Conservation (phyloP, 2,888 invertebrate genomes). For the Nebria salina region DNA sequence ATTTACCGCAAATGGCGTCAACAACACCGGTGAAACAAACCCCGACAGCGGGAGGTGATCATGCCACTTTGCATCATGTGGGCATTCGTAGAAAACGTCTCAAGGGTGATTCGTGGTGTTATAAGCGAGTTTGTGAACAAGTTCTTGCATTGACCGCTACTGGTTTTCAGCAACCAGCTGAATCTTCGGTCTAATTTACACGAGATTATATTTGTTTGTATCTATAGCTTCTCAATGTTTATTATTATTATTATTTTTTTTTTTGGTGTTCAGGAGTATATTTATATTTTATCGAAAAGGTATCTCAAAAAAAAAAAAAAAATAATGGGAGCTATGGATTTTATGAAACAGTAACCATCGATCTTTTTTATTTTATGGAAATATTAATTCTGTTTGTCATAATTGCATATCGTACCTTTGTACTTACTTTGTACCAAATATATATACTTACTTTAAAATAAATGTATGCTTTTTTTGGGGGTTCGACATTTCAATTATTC, state of each 20-base stretch:
- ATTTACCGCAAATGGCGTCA: constrained; percentile 61
- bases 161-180: constrained; percentile 52
- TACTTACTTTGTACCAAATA: neutral
- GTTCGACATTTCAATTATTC: no score
- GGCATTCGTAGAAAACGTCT: constrained; percentile 79
- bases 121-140: constrained; percentile 81
- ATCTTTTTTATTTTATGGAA: neutral
- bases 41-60: neutral
- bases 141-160: constrained; percentile 68
- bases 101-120: constrained; percentile 82
- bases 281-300: neutral
- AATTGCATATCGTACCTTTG: neutral
- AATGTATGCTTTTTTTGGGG: neutral
- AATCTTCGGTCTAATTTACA: constrained; percentile 55
- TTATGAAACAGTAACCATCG: neutral
- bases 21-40: constrained; percentile 49
- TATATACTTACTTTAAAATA: neutral
- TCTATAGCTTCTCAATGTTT: neutral
- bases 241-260: neutral
- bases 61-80: constrained; percentile 56
- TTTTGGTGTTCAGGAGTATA: neutral
- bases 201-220: neutral
- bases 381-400: neutral
- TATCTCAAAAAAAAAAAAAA: neutral
- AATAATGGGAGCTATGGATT: no score